Evolutionary conservation across 92 coral and sea anemone genomes (phyloP).

Genomic region (Zoanthus sociatus): DNA sequence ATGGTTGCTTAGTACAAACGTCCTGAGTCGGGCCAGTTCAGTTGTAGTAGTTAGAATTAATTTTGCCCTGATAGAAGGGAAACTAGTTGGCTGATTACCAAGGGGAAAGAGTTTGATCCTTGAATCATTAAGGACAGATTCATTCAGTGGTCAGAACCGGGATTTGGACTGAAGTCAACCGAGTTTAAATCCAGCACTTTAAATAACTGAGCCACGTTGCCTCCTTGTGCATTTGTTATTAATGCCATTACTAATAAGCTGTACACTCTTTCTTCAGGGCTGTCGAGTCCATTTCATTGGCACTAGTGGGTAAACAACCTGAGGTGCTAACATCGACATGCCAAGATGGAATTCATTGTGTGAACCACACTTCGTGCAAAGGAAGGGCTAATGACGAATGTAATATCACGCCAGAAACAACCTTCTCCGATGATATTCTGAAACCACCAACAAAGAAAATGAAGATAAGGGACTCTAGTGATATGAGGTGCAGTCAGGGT

Average conservation of each 20-base stretch:
- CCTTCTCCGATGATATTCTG: neutral
- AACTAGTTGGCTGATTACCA: no score
- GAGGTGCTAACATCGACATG: constrained; percentile 40
- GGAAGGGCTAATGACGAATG: neutral
- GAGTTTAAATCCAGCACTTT: no score
- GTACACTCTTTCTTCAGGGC: constrained; percentile 12
- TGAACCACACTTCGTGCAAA: neutral
- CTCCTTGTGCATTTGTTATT: neutral
- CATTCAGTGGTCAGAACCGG: no score
- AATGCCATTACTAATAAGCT: no score
- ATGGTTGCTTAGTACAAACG: no score
- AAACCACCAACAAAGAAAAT: constrained; percentile 56
- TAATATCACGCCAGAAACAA: neutral
- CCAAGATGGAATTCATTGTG: neutral
- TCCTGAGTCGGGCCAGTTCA: no score
- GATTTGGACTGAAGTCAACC: no score
- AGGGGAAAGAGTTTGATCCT: no score
- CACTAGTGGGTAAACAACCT: constrained; percentile 38
- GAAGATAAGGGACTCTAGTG: constrained; percentile 17
- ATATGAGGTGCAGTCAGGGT: neutral
- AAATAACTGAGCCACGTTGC: neutral
- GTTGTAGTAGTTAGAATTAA: no score
- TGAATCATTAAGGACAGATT: no score
- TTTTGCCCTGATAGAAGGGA: no score
- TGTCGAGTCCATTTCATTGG: constrained; percentile 53